Evolutionary conservation across 2,888 invertebrate species (phyloP).

Genomic region (Minunthozetes semirufus): DNA sequence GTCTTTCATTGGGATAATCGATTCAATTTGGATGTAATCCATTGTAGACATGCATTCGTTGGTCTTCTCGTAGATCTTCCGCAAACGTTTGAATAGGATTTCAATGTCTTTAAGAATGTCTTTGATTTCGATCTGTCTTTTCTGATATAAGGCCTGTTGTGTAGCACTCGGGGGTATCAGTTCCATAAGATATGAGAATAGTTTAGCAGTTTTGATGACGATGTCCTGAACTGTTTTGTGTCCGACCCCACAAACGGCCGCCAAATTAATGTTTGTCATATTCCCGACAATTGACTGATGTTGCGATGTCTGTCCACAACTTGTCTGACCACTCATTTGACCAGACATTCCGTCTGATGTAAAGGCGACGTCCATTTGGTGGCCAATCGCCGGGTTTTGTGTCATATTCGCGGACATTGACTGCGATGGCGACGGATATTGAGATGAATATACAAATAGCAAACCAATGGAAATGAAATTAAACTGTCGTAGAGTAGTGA

Average conservation of each 20-base stretch:
- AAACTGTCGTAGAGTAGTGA: too few species aligned
- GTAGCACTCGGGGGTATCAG: slow-evolving; percentile 61
- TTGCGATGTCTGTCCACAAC: background rate
- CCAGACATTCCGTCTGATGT: background rate
- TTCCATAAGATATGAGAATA: slow-evolving; percentile 75
- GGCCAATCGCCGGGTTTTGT: background rate
- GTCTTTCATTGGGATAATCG: background rate
- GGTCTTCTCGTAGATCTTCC: too few species aligned
- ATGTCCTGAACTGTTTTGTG: slow-evolving; percentile 94
- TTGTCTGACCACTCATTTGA: background rate
- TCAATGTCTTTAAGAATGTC: slow-evolving; percentile 75
- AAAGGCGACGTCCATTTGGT: background rate
- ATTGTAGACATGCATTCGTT: slow-evolving; percentile 51
- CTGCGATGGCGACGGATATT: too few species aligned
- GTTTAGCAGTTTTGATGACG: slow-evolving; percentile 78
- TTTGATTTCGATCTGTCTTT: slow-evolving; percentile 77
- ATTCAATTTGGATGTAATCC: slow-evolving; percentile 83
- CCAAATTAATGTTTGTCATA: slow-evolving; percentile 65
- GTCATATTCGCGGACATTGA: background rate
- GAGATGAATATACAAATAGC: too few species aligned
- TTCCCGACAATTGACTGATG: slow-evolving; percentile 50
- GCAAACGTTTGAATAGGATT: slow-evolving; percentile 70
- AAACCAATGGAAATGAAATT: too few species aligned
- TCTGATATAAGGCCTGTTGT: slow-evolving; percentile 61
- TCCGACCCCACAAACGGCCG: slow-evolving; percentile 75